Conservation (phyloP, 2,797 vertebrate species). For the Neomorphus geoffroyi region DNA sequence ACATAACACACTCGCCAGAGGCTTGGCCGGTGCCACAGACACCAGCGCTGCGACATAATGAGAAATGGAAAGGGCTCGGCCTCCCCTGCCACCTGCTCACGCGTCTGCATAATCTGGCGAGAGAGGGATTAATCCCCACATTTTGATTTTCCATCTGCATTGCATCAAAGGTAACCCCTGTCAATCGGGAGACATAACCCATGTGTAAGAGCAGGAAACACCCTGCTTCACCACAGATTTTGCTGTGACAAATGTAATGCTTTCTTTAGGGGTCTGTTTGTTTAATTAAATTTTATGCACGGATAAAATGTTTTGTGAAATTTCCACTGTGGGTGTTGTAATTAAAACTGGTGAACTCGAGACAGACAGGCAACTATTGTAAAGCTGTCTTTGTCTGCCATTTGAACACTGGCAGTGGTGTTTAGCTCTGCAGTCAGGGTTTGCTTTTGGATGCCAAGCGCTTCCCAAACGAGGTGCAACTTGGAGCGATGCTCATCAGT, state of each 20-base stretch:
- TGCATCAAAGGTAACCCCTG: slow-evolving; percentile 29
- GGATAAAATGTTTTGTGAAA: slow-evolving; percentile 4
- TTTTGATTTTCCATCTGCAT: slow-evolving; percentile 44
- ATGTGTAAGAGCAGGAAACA: neutral
- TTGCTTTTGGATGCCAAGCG: neutral
- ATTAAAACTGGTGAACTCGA: neutral
- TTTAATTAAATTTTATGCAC: neutral
- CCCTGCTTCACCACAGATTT: fast-evolving
- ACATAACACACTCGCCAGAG: neutral
- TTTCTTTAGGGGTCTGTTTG: neutral
- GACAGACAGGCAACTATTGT: neutral
- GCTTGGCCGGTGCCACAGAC: neutral
- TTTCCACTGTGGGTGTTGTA: slow-evolving; percentile 21
- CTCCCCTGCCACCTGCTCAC: slow-evolving; percentile 63
- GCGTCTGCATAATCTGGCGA: neutral
- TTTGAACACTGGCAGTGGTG: neutral
- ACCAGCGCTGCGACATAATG: neutral
- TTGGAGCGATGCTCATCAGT: neutral
- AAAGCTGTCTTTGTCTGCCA: neutral
- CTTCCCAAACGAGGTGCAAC: neutral
- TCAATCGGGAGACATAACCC: neutral
- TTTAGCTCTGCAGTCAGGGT: fast-evolving
- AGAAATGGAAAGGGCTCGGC: slow-evolving; percentile 14
- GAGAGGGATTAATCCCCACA: slow-evolving; percentile 23
- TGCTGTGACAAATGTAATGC: neutral